Percentiles rank a stretch among this genome's conserved stretches.
These are phyloP conservation scores for Arizona elegans DNA, from an alignment of 2,113 vertebrate genomes.

Conservation along the genomic window DNA sequence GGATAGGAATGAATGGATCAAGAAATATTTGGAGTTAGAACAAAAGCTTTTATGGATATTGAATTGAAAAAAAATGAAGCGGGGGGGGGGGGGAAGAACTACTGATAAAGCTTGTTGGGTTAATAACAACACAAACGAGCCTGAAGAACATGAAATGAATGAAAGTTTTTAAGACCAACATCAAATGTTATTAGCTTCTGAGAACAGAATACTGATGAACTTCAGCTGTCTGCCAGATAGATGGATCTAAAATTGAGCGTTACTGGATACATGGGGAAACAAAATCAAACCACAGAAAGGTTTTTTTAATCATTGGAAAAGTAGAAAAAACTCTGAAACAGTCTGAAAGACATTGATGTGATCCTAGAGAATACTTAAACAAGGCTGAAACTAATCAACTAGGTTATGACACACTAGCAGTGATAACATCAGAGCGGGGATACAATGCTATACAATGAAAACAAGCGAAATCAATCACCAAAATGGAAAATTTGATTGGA, in stretches of 20 bases:
- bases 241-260: background rate
- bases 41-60: background rate
- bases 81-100: too few species aligned
- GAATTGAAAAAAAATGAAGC: background rate
- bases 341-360: background rate
- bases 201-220: background rate
- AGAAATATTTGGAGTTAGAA: background rate
- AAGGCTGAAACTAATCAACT: background rate
- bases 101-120: background rate
- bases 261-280: background rate
- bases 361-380: background rate
- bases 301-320: background rate
- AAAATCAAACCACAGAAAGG: background rate
- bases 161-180: background rate
- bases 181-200: background rate
- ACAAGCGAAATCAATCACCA: background rate
- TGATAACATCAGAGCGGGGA: background rate
- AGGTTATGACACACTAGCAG: background rate
- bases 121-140: background rate
- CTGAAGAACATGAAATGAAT: background rate
- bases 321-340: background rate
- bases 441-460: background rate
- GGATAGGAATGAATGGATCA: background rate
- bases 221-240: background rate
- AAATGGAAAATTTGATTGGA: background rate